Conservation (phyloP, 2,113 vertebrate species). For the Corythoichthys haematopterus region DNA sequence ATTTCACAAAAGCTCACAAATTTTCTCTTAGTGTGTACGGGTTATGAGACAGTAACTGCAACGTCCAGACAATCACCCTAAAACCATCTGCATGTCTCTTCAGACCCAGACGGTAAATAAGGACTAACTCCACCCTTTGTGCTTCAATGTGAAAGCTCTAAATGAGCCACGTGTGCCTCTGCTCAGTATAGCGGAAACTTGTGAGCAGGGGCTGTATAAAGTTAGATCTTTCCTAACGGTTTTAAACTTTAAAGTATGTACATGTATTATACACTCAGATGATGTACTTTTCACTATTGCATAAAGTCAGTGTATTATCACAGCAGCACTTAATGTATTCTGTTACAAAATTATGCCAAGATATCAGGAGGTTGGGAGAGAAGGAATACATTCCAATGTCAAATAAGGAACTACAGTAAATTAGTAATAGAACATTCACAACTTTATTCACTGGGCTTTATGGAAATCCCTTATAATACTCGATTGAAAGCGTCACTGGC, state of each 20-base stretch:
- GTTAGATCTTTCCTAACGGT: neutral
- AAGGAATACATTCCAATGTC: no score
- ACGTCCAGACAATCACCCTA: neutral
- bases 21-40: neutral
- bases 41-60: neutral
- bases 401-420: no score
- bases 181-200: conserved; percentile 9
- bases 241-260: neutral
- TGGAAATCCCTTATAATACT: no score
- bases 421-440: no score
- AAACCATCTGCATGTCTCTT: conserved; percentile 8
- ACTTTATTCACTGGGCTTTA: no score
- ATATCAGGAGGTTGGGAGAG: neutral
- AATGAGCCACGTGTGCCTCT: conserved; percentile 39
- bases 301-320: neutral
- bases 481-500: no score
- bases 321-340: neutral
- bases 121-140: conserved; percentile 45
- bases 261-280: neutral
- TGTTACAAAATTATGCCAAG: neutral
- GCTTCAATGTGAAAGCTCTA: conserved; percentile 50
- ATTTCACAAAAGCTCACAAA: neutral
- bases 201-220: neutral
- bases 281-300: neutral
- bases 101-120: conserved; percentile 29